Percentiles rank a stretch among this genome's conserved stretches.
These are phyloP conservation scores for Sebastes kiyomatsui DNA, from an alignment of 2,797 vertebrate species.

Conservation along the genomic window DNA sequence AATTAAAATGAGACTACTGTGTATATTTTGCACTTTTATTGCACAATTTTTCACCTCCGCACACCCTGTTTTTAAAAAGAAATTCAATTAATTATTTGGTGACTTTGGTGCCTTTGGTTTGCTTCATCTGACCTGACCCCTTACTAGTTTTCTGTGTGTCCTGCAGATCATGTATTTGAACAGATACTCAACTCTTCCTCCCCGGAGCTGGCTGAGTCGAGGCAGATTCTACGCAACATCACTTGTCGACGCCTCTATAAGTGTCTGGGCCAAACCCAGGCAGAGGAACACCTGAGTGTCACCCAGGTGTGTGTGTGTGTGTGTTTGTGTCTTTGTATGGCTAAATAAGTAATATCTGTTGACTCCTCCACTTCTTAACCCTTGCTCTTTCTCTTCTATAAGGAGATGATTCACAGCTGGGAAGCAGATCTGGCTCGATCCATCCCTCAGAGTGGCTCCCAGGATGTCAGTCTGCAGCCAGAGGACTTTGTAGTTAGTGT, in stretches of 20 bases:
- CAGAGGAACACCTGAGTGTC: slow-evolving; percentile 55
- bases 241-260: slow-evolving; percentile 89
- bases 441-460: slow-evolving; percentile 61
- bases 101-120: neutral
- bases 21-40: too few relatives aligned
- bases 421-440: slow-evolving; percentile 75
- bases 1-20: too few relatives aligned
- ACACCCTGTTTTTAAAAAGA: too few relatives aligned
- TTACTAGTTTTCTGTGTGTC: neutral
- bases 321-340: neutral
- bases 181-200: slow-evolving; percentile 89
- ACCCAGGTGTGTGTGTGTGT: slow-evolving; percentile 77
- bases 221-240: slow-evolving; percentile 86
- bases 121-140: neutral
- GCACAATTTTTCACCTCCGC: too few relatives aligned
- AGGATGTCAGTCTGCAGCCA: slow-evolving; percentile 72
- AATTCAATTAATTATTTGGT: neutral
- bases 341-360: neutral
- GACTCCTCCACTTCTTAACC: neutral
- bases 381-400: neutral
- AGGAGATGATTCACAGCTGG: slow-evolving; percentile 66
- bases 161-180: slow-evolving; percentile 90
- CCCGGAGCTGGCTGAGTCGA: slow-evolving; percentile 81
- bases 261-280: slow-evolving; percentile 89
- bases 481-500: slow-evolving; percentile 91